phyloP scores from a whole-genome alignment of 2,113 vertebrate species.

The Dipodomys ordii region DNA sequence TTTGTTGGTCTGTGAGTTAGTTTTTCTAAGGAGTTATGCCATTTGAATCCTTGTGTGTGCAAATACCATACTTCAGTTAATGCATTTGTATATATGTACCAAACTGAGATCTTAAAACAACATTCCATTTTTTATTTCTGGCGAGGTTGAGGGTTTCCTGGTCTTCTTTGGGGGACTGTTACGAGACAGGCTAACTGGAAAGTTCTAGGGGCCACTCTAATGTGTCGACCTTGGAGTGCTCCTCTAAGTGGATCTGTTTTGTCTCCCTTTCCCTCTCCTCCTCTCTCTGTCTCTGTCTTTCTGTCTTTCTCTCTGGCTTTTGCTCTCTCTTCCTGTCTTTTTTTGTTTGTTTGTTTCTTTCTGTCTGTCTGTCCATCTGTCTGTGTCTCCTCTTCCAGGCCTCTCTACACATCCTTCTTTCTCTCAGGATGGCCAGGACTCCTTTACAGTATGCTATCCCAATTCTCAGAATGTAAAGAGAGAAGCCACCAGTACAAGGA shows the following conservation, averaged over 20 bases:
- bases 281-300: neutral
- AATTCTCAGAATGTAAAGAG: neutral
- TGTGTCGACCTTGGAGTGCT: neutral
- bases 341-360: neutral
- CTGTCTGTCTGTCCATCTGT: neutral
- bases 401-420: neutral
- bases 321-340: accelerated
- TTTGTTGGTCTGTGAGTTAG: no score
- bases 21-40: no score
- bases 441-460: neutral
- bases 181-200: neutral
- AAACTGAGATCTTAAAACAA: neutral
- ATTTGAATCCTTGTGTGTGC: no score
- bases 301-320: neutral
- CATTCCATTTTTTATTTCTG: neutral
- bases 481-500: neutral
- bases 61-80: no score
- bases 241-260: neutral
- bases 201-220: neutral
- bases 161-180: neutral
- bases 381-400: neutral
- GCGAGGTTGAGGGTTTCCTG: neutral
- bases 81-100: no score
- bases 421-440: neutral
- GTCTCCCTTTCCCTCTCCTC: neutral